Percentiles rank a stretch among this genome's conserved stretches.
These are phyloP conservation scores for Motacilla alba DNA, from an alignment of 2,113 vertebrate species.

Conservation along the genomic window DNA sequence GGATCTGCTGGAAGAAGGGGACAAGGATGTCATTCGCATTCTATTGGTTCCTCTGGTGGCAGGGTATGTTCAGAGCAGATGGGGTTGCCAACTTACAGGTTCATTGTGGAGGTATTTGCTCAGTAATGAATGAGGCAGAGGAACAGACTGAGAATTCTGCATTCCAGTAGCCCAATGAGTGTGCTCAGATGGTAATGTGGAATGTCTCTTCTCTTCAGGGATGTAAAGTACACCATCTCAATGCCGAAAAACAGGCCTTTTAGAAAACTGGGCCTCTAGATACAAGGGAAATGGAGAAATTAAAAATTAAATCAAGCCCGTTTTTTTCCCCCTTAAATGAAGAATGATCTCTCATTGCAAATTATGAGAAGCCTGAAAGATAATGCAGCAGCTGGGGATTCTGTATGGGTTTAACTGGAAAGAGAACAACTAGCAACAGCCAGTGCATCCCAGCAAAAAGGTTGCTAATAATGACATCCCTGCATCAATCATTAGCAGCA, in stretches of 20 bases:
- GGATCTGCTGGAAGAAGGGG: neutral
- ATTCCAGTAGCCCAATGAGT: neutral
- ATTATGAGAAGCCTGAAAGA: neutral
- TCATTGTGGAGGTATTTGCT: neutral
- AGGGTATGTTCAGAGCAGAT: neutral
- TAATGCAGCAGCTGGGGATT: neutral
- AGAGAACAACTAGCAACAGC: neutral
- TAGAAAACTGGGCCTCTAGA: neutral
- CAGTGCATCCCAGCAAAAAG: neutral
- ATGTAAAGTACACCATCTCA: neutral
- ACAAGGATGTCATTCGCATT: neutral
- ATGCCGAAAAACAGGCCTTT: neutral
- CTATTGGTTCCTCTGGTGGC: neutral
- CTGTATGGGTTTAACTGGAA: neutral
- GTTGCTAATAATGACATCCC: neutral
- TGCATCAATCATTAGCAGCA: neutral
- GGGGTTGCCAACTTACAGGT: neutral
- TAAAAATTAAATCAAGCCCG: neutral
- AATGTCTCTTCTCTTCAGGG: neutral
- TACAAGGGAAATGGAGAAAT: neutral
- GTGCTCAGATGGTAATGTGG: neutral
- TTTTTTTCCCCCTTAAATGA: neutral
- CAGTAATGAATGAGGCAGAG: neutral
- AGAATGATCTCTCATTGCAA: neutral
- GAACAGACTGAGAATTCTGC: neutral